A percentile compares a stretch with the other conserved stretches of the same genome.
These are phyloP conservation scores for Lasioglossum leucozonium DNA, from an alignment of 2,888 invertebrate species.

Conservation along the genomic window DNA sequence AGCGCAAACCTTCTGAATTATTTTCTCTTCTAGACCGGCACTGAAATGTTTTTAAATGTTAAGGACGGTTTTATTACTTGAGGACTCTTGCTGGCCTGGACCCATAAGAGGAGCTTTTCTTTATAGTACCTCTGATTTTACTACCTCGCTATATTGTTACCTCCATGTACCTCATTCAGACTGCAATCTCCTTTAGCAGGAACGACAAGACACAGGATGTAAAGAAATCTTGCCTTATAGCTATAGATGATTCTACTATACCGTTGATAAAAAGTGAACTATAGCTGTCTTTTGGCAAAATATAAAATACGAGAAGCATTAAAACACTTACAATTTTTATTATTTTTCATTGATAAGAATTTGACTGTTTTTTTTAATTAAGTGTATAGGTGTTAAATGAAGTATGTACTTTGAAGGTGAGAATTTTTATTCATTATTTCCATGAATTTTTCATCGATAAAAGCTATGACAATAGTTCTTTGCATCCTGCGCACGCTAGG, in stretches of 20 bases:
- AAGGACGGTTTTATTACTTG: not conserved
- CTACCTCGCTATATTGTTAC: not conserved
- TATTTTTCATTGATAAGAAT: not conserved
- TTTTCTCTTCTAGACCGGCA: not conserved
- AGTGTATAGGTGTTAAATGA: too few species aligned
- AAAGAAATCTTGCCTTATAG: not conserved
- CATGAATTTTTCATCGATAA: not conserved
- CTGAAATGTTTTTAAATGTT: not conserved
- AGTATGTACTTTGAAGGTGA: too few species aligned
- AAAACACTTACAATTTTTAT: not conserved
- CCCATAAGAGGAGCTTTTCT: not conserved
- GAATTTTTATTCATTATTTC: too few species aligned
- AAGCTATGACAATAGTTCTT: not conserved
- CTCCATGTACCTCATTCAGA: conserved; percentile 6
- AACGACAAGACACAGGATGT: not conserved
- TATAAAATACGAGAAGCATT: not conserved
- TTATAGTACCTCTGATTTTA: not conserved
- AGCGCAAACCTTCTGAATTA: not conserved
- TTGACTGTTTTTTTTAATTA: not conserved
- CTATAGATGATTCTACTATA: not conserved
- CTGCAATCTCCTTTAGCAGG: not conserved
- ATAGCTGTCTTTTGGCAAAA: not conserved
- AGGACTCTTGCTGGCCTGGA: not conserved
- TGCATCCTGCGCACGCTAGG: not conserved
- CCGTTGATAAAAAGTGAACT: not conserved